phyloP scores from a whole-genome alignment of 92 coral and sea anemone genomes.

The Blastomussa wellsi region DNA sequence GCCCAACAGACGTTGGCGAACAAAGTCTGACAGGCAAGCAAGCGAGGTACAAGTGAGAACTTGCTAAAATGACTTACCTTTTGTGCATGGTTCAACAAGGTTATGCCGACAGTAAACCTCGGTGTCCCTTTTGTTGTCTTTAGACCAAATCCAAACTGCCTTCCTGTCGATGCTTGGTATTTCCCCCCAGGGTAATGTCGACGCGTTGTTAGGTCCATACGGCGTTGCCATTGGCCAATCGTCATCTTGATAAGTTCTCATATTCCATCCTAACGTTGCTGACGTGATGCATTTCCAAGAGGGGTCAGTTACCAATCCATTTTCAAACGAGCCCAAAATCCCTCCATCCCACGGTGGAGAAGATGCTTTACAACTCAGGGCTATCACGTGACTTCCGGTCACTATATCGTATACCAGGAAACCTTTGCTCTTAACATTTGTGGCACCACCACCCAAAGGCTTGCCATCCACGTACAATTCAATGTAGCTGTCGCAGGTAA shows the following conservation, averaged over 20 bases:
- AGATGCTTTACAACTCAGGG: conserved; percentile 54
- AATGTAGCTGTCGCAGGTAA: conserved; percentile 61
- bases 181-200: conserved; percentile 55
- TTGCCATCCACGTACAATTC: conserved; percentile 67
- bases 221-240: conserved; percentile 65
- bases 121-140: conserved; percentile 37
- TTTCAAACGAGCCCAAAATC: conserved; percentile 64
- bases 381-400: conserved; percentile 56
- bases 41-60: not conserved
- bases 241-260: conserved; percentile 54
- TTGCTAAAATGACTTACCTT: conserved; percentile 32
- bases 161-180: conserved; percentile 39
- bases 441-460: conserved; percentile 39
- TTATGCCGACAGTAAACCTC: conserved; percentile 66
- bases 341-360: conserved; percentile 43
- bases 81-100: conserved; percentile 48
- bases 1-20: not conserved
- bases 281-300: conserved; percentile 61
- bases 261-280: conserved; percentile 63
- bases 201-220: conserved; percentile 11
- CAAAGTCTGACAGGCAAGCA: not conserved
- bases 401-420: conserved; percentile 28
- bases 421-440: conserved; percentile 3
- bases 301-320: conserved; percentile 66
- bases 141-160: conserved; percentile 77